These are phyloP conservation scores for Balaeniceps rex DNA, from an alignment of 2,113 vertebrate genomes.

Conservation along the genomic window DNA sequence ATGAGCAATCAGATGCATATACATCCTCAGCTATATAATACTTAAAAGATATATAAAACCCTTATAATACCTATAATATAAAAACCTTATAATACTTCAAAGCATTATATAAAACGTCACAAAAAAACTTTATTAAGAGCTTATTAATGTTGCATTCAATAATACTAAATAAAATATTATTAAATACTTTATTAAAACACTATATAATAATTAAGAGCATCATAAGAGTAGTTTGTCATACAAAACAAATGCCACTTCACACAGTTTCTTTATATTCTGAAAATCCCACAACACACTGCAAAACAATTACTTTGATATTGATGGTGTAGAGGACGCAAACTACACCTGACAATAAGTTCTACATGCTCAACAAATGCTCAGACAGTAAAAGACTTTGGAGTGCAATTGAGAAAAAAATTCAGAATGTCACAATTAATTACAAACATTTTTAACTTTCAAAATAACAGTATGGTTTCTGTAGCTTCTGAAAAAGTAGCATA, in stretches of 20 bases:
- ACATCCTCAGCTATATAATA: background rate
- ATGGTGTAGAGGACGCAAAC: background rate
- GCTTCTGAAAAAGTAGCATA: background rate
- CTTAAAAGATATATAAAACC: background rate
- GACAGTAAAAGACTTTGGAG: background rate
- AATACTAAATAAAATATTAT: background rate
- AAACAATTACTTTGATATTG: background rate
- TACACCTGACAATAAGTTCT: background rate
- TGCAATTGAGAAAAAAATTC: background rate
- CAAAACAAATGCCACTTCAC: background rate
- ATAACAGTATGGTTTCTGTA: background rate
- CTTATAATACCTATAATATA: background rate
- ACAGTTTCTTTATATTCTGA: background rate
- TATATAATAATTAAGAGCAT: background rate
- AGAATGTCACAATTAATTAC: background rate
- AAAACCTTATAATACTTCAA: background rate
- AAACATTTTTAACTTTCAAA: background rate
- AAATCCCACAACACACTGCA: background rate
- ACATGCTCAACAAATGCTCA: background rate
- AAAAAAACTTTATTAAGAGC: background rate
- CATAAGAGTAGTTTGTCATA: background rate
- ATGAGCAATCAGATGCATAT: background rate
- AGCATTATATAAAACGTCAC: background rate
- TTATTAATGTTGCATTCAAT: background rate
- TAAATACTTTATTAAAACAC: background rate